Conservation (phyloP, 2,888 invertebrate genomes). For the Caenorhabditis sulstoni region DNA sequence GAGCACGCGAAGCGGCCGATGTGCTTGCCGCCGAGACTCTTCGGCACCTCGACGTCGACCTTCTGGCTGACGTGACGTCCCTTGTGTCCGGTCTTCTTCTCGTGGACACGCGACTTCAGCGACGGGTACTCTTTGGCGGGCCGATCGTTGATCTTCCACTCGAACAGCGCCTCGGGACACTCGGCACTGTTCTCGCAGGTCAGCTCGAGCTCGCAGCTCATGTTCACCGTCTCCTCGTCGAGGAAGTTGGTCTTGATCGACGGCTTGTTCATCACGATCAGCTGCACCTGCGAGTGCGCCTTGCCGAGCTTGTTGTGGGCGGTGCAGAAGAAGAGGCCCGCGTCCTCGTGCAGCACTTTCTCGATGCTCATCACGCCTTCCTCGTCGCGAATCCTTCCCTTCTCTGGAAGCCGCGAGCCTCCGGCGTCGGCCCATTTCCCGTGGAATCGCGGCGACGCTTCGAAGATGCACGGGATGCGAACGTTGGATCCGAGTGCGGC, state of each 20-base stretch:
- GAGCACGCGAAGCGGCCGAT: constrained; percentile 74
- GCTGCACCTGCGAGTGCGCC: constrained; percentile 72
- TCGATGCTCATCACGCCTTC: constrained; percentile 67
- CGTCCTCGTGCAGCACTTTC: constrained; percentile 68
- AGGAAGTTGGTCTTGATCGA: constrained; percentile 44
- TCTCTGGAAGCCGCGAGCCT: constrained; percentile 55
- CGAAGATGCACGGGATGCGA: constrained; percentile 75
- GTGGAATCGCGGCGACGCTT: constrained; percentile 72
- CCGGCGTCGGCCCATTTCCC: constrained; percentile 72
- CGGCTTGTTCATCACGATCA: constrained; percentile 70
- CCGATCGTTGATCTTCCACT: constrained; percentile 75
- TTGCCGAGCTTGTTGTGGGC: constrained; percentile 75
- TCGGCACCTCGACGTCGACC: constrained; percentile 59
- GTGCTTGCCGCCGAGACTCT: constrained; percentile 37
- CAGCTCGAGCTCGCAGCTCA: constrained; percentile 58
- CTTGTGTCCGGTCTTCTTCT: constrained; percentile 48
- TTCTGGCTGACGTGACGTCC: constrained; percentile 52
- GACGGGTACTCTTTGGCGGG: constrained; percentile 54
- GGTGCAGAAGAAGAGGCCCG: constrained; percentile 76
- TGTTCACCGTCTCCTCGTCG: constrained; percentile 51
- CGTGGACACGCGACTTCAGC: constrained; percentile 49
- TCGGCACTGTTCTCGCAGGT: constrained; percentile 53
- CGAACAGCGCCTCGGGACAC: constrained; percentile 76
- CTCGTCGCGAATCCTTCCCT: constrained; percentile 63
- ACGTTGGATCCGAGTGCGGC: constrained; percentile 71